Percentiles rank a stretch among this genome's conserved stretches.
Conservation (phyloP, 2,888 invertebrate genomes). For the Toxonevra muliebris region DNA sequence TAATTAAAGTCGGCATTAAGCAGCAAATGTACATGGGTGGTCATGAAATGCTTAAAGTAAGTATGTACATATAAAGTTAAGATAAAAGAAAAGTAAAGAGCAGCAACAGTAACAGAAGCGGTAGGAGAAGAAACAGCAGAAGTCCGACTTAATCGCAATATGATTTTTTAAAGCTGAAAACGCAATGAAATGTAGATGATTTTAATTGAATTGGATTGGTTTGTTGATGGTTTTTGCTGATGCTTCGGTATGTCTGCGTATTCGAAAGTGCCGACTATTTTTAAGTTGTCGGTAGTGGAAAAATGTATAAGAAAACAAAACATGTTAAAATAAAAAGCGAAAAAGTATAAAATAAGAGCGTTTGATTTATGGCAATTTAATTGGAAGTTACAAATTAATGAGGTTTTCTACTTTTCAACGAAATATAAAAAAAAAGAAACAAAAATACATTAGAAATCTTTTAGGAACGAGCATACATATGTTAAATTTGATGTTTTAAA, state of each 20-base stretch:
- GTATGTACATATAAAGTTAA: neutral
- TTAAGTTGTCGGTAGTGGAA: too few relatives aligned
- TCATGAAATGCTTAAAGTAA: conserved; percentile 31
- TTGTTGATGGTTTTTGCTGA: neutral
- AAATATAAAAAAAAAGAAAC: too few relatives aligned
- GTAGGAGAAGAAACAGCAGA: neutral
- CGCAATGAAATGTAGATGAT: conserved; percentile 48
- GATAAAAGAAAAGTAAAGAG: conserved; percentile 8
- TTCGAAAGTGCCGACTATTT: conserved; percentile 28
- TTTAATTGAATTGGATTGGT: conserved; percentile 55
- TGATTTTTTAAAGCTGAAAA: conserved; percentile 35
- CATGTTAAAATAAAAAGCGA: neutral
- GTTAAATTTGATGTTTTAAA: too few relatives aligned
- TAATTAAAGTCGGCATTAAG: conserved; percentile 47
- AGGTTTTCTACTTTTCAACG: neutral
- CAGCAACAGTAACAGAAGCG: conserved; percentile 4
- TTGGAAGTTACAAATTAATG: conserved; percentile 35
- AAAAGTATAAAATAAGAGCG: conserved; percentile 14
- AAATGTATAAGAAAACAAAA: too few relatives aligned
- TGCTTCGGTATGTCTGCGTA: conserved; percentile 31
- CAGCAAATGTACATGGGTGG: conserved; percentile 42
- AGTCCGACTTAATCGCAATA: conserved; percentile 3
- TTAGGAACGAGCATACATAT: too few relatives aligned
- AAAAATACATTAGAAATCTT: too few relatives aligned
- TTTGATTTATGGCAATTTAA: conserved; percentile 52